These are phyloP conservation scores for Microcebus lehilahytsara DNA, from an alignment of 2,113 vertebrate genomes.

Conservation along the genomic window DNA sequence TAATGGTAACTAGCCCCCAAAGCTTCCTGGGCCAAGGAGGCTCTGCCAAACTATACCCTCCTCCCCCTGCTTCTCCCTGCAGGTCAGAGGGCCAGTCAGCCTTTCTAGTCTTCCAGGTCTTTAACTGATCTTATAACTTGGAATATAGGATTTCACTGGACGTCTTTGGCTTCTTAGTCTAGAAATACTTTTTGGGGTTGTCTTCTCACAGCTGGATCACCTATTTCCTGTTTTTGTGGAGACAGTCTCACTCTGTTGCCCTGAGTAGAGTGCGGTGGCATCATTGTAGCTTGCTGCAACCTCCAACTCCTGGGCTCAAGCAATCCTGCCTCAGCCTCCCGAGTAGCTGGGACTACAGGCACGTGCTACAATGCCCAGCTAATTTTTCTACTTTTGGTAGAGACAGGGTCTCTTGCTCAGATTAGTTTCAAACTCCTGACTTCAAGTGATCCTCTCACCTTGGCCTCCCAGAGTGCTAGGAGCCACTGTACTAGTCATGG, in stretches of 20 bases:
- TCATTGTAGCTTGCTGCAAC: too few relatives aligned
- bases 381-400: too few relatives aligned
- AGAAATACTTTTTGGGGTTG: slow-evolving; percentile 5
- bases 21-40: background rate
- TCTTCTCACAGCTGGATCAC: background rate
- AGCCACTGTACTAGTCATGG: background rate
- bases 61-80: background rate
- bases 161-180: background rate
- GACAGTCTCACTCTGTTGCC: too few relatives aligned
- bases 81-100: background rate
- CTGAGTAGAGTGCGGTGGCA: too few relatives aligned
- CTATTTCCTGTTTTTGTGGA: background rate
- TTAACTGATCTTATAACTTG: background rate
- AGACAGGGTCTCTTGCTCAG: too few relatives aligned
- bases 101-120: slow-evolving; percentile 15
- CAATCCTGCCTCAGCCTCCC: too few relatives aligned
- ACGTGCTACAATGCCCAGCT: too few relatives aligned
- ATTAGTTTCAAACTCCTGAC: too few relatives aligned
- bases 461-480: too few relatives aligned
- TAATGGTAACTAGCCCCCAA: background rate
- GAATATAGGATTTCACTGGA: slow-evolving; percentile 24
- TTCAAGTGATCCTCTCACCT: too few relatives aligned
- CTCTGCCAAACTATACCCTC: background rate
- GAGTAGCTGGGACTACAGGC: too few relatives aligned
- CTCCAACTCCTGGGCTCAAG: too few relatives aligned